Percentiles rank a stretch among this genome's conserved stretches.
Conservation (phyloP, 2,888 invertebrate genomes). For the Euclidia mi region DNA sequence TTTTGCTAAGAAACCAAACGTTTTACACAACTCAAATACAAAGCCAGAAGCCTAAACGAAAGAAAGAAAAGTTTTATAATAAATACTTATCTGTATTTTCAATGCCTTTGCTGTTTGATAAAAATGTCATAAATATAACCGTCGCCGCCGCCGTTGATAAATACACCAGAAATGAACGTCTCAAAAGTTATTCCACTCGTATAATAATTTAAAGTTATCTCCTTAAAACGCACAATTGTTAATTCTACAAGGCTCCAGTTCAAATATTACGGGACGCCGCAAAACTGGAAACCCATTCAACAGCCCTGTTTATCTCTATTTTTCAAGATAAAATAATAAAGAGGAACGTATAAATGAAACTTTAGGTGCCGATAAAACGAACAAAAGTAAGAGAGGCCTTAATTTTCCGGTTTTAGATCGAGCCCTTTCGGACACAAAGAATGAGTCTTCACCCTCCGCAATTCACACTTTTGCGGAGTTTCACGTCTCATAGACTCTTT, state of each 20-base stretch:
- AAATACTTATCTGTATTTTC: conserved; percentile 12
- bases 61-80: not conserved
- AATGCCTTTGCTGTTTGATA: not conserved
- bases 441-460: conserved; percentile 56
- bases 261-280: conserved; percentile 33
- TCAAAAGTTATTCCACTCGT: conserved; percentile 7
- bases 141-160: not conserved
- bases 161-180: conserved; percentile 7
- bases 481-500: conserved; percentile 64
- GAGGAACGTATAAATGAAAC: conserved; percentile 58
- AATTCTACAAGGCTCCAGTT: conserved; percentile 38
- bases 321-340: conserved; percentile 61
- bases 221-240: conserved; percentile 34
- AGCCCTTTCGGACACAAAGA: conserved; percentile 59
- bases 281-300: conserved; percentile 38
- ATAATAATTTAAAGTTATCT: conserved; percentile 45
- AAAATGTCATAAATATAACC: conserved; percentile 5
- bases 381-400: conserved; percentile 77
- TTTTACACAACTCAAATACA: no score
- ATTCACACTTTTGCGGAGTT: conserved; percentile 65
- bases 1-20: no score
- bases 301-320: conserved; percentile 52
- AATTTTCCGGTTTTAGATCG: conserved; percentile 81
- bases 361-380: conserved; percentile 67
- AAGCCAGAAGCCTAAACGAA: not conserved